Base-by-base conservation (phyloP, 2,113 vertebrate genomes). In the Eleginops maclovinus region DNA sequence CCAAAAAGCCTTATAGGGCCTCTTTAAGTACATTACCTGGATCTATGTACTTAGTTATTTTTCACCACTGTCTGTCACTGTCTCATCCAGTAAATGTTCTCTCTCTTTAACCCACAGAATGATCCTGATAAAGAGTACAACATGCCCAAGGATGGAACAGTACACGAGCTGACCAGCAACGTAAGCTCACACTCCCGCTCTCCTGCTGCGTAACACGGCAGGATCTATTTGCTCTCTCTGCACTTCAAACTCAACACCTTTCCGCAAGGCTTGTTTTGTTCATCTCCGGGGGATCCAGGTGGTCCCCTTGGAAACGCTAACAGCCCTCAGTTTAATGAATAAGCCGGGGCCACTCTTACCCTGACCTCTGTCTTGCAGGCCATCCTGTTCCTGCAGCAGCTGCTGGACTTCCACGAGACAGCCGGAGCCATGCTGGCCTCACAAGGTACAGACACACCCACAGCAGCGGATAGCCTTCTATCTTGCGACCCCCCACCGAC, bases 41-140 rank as follows among this genome's bases (percentile, higher is more conserved):
- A 8, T 36, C 8, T 5, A 36, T 36, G 31, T 36, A 36, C 31
- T 36, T 36, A 5, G 7, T 8, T 8, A 36, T 8, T 36, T 36
- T 36, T n/a, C 9, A 49, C 9, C 13, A 24, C 24, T 54, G 11
- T 26, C 24, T 14, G 19, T 43, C 14, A 8, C 7, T 36, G 31
- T 7, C 31, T 8, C 31, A 36, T 8, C 8, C 31, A 36, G 31
- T 36, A 36, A 36, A 36, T 36, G 28, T 31, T 5, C 5, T 5
- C 31, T 36, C n/a, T 61, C 82, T 19, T 1, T 17, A 44, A 0
- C 22, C 69, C 26, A 19, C 83, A 99, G 98, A 99, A 98, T 3
- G 97, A 99, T 75, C 98, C 98, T 0, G 98, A 99, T 87, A 99
- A 99, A 71, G 98, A 99, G 49, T 99, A 99, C 90, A 99, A 98